Conservation (phyloP, 2,113 vertebrate genomes). For the Zapus hudsonius region DNA sequence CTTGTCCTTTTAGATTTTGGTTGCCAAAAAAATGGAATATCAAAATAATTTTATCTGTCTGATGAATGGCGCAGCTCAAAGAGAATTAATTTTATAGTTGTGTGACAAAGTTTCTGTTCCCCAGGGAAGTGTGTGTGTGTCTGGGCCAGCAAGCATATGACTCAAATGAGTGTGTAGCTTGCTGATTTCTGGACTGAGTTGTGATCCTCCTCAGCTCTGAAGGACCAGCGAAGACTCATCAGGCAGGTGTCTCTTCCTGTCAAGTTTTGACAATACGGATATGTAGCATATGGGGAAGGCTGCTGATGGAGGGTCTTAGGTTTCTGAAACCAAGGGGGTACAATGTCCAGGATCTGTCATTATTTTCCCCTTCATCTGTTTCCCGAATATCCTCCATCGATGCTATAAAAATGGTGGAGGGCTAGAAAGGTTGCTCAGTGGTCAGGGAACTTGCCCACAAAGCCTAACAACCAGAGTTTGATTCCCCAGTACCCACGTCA, state of each 20-base stretch:
- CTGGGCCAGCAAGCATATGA: constrained; percentile 19
- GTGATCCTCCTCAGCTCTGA: constrained; percentile 9
- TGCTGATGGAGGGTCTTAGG: background rate
- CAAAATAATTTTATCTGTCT: constrained; percentile 38
- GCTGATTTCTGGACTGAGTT: background rate
- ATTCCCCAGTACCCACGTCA: no score
- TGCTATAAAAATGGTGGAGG: background rate
- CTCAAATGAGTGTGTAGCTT: background rate
- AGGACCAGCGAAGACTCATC: constrained; percentile 33
- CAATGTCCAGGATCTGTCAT: background rate
- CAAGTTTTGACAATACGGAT: constrained; percentile 27
- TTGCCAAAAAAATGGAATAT: constrained; percentile 18
- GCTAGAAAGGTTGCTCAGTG: no score
- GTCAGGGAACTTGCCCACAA: no score
- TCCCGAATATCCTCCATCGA: background rate
- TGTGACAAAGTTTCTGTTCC: background rate
- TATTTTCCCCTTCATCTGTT: background rate
- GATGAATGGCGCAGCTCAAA: background rate
- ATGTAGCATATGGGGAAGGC: background rate
- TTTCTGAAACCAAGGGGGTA: background rate
- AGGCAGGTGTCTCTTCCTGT: background rate
- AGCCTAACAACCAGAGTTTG: no score
- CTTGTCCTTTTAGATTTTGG: constrained; percentile 9
- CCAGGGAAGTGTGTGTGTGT: background rate
- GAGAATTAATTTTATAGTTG: constrained; percentile 51